Evolutionary conservation across 2,797 vertebrate genomes (phyloP).

Genomic region (Danio tinwini): DNA sequence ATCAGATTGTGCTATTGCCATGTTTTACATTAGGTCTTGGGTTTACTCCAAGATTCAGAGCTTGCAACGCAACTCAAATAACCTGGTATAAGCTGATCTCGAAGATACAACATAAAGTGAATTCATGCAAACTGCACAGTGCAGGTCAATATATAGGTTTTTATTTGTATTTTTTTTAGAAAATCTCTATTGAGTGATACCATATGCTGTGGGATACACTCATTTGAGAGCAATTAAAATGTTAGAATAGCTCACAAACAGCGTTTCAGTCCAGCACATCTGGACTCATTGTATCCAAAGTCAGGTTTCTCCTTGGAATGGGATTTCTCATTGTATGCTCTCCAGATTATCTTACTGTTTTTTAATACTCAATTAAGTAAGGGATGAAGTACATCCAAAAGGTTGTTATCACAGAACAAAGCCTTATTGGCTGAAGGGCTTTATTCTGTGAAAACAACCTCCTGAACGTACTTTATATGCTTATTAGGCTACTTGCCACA

Average conservation of each 20-base stretch:
- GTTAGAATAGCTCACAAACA: neutral
- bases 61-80: slow-evolving; percentile 6
- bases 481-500: too few species aligned
- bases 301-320: slow-evolving; percentile 31
- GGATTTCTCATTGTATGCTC: slow-evolving; percentile 60
- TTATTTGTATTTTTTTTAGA: neutral
- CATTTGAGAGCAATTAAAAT: slow-evolving; percentile 4
- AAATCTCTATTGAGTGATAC: neutral
- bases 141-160: neutral
- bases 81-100: slow-evolving; percentile 12
- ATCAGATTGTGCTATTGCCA: slow-evolving; percentile 35
- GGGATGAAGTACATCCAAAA: too few species aligned
- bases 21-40: slow-evolving; percentile 43
- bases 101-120: slow-evolving; percentile 20
- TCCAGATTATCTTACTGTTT: slow-evolving; percentile 65
- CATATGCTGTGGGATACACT: neutral
- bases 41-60: slow-evolving; percentile 27
- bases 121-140: slow-evolving; percentile 2
- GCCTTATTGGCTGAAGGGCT: too few species aligned
- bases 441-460: too few species aligned
- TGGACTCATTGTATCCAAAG: slow-evolving; percentile 45
- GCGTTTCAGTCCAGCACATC: slow-evolving; percentile 34
- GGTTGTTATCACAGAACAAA: too few species aligned
- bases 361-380: slow-evolving; percentile 17
- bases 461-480: too few species aligned